Evolutionary conservation across 2,888 invertebrate species (phyloP).

Genomic region (Pyrgus malvae): DNA sequence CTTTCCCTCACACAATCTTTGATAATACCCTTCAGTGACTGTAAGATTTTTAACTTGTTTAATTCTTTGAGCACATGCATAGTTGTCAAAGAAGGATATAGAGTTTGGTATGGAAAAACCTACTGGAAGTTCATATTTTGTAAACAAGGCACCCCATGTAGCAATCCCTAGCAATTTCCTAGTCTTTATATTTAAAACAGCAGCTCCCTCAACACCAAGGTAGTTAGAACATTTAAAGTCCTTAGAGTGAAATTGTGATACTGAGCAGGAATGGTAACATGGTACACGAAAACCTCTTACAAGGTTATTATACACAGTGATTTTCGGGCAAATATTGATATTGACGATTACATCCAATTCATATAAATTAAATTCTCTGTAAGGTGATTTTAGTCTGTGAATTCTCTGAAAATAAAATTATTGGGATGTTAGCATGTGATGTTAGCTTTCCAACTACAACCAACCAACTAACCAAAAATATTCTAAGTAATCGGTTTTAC

Average conservation of each 20-base stretch:
- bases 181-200: constrained; percentile 41
- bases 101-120: constrained; percentile 59
- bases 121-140: constrained; percentile 47
- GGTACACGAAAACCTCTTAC: constrained; percentile 47
- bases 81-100: constrained; percentile 47
- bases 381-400: constrained; percentile 33
- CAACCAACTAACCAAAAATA: no score
- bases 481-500: no score
- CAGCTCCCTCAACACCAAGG: constrained; percentile 56
- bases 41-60: constrained; percentile 33
- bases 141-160: constrained; percentile 51
- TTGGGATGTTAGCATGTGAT: background rate
- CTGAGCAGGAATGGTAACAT: constrained; percentile 56
- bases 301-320: constrained; percentile 38
- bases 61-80: constrained; percentile 51
- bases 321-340: constrained; percentile 45
- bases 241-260: constrained; percentile 33
- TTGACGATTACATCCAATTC: constrained; percentile 46
- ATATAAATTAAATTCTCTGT: constrained; percentile 38
- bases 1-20: constrained; percentile 45
- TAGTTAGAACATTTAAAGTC: constrained; percentile 40
- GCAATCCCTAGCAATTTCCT: constrained; percentile 53
- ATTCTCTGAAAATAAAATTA: constrained; percentile 36
- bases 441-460: no score
- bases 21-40: constrained; percentile 43